A percentile compares a stretch with the other conserved stretches of the same genome.
These are phyloP conservation scores for Drosophila tani DNA, from an alignment of 1,140 invertebrate species.

Conservation along the genomic window DNA sequence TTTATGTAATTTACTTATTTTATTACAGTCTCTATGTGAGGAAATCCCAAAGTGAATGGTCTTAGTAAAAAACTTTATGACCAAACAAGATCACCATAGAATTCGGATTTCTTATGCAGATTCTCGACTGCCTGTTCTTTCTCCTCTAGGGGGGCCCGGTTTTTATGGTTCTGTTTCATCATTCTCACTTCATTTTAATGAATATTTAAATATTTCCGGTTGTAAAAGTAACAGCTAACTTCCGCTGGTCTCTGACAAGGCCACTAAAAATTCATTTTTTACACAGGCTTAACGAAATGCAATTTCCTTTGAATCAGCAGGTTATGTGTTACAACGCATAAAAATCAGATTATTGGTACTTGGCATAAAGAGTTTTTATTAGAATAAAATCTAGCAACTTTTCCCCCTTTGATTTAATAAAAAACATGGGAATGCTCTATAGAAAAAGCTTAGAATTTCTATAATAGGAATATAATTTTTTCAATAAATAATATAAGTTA, in stretches of 20 bases:
- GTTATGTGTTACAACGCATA: not conserved
- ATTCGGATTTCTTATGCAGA: constrained; percentile 7
- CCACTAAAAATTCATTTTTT: constrained; percentile 5
- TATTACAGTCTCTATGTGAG: no score
- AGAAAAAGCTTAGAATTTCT: no score
- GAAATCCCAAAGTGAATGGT: not conserved
- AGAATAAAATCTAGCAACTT: no score
- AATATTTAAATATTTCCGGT: constrained; percentile 36
- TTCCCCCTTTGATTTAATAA: no score
- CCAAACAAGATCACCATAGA: not conserved
- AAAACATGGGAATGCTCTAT: no score
- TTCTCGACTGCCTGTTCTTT: not conserved
- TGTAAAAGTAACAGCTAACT: constrained; percentile 23
- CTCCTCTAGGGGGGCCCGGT: no score
- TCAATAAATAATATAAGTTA: no score
- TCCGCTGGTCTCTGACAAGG: constrained; percentile 6
- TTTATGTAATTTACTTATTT: not conserved
- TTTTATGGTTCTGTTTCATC: constrained; percentile 34
- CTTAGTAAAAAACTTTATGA: constrained; percentile 26
- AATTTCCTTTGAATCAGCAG: constrained; percentile 8
- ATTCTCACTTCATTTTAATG: constrained; percentile 34
- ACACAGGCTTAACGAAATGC: constrained; percentile 3
- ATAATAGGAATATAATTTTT: no score
- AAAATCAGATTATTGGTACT: not conserved
- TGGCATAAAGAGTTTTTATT: not conserved